Conservation (phyloP, 2,888 invertebrate species). For the Diarsia rubi region DNA sequence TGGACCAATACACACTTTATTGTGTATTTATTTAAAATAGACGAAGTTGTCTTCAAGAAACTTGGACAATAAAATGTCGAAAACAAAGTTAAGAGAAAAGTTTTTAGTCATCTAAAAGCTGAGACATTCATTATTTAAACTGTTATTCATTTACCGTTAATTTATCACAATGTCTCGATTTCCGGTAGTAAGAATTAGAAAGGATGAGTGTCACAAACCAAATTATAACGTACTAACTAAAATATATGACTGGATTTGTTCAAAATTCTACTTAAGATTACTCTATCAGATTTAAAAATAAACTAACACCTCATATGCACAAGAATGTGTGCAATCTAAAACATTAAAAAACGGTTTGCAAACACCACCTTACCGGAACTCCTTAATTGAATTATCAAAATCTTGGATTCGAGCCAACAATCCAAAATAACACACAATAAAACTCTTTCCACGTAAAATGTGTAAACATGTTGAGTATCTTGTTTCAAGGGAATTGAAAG, state of each 20-base stretch:
- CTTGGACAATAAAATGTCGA: neutral
- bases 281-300: conserved; percentile 24
- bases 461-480: neutral
- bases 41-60: neutral
- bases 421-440: conserved; percentile 20
- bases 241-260: neutral
- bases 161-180: neutral
- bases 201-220: neutral
- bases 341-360: conserved; percentile 23
- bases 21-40: neutral
- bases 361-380: conserved; percentile 11
- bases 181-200: conserved; percentile 4
- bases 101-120: neutral
- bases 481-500: neutral
- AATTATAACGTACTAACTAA: neutral
- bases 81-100: neutral
- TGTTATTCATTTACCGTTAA: conserved; percentile 10
- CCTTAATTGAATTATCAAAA: conserved; percentile 26
- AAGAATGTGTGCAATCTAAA: conserved; percentile 13
- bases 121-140: conserved; percentile 12
- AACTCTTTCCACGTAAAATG: conserved; percentile 25
- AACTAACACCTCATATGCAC: conserved; percentile 5
- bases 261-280: neutral
- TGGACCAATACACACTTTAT: neutral
- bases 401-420: conserved; percentile 37